A percentile compares a stretch with the other conserved stretches of the same genome.
These are phyloP conservation scores for Paramisgurnus dabryanus DNA, from an alignment of 2,113 vertebrate species.

Conservation along the genomic window DNA sequence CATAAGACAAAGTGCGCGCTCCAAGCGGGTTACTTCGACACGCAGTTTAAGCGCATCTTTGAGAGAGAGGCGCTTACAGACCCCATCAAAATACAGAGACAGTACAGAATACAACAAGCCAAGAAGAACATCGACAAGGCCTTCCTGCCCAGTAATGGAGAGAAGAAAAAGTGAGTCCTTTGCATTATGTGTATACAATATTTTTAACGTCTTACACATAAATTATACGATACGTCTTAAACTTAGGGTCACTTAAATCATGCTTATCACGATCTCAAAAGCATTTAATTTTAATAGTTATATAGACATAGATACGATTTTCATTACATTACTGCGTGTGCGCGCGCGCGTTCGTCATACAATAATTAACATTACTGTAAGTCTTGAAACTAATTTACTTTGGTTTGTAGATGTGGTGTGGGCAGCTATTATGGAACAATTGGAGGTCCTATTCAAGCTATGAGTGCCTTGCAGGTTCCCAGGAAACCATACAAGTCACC, in stretches of 20 bases:
- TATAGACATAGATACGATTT: too few species aligned
- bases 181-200: background rate
- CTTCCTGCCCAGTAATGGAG: constrained; percentile 80
- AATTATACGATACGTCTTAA: too few species aligned
- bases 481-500: constrained; percentile 68
- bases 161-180: constrained; percentile 79
- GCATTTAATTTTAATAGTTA: too few species aligned
- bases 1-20: constrained; percentile 73
- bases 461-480: constrained; percentile 71
- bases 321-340: too few species aligned
- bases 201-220: background rate
- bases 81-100: constrained; percentile 75
- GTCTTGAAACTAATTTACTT: constrained; percentile 31
- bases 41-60: constrained; percentile 79
- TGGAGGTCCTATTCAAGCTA: constrained; percentile 74
- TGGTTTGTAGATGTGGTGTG: constrained; percentile 72
- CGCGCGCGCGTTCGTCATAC: too few species aligned
- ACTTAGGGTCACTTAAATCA: too few species aligned
- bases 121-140: constrained; percentile 83
- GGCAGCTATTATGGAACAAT: constrained; percentile 86
- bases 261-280: too few species aligned
- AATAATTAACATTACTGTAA: background rate
- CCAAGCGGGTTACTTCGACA: constrained; percentile 84
- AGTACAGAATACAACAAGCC: constrained; percentile 75
- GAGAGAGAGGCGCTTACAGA: constrained; percentile 79